These are phyloP conservation scores for Lasiurus cinereus DNA, from an alignment of 2,113 vertebrate genomes.

Conservation along the genomic window DNA sequence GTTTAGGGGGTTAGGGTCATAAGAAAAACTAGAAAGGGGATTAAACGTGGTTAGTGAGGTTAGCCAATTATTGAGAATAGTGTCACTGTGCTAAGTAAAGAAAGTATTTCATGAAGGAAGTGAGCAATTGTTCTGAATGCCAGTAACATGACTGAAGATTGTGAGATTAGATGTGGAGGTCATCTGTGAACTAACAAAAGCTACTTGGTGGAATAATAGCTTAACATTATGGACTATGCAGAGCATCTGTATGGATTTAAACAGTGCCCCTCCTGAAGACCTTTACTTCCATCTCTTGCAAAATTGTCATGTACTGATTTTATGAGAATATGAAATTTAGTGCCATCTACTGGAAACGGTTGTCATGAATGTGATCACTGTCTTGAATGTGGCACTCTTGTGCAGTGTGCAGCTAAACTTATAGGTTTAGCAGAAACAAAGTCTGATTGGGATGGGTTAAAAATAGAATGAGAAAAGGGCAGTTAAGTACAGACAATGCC, in stretches of 20 bases:
- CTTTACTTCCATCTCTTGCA: neutral
- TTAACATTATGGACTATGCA: neutral
- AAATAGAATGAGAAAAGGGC: neutral
- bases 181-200: slow-evolving; percentile 19
- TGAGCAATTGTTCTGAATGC: neutral
- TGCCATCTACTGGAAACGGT: slow-evolving; percentile 15
- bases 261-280: neutral
- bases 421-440: neutral
- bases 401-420: neutral
- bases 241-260: neutral
- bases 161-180: neutral
- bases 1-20: neutral
- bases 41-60: neutral
- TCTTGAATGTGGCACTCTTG: neutral
- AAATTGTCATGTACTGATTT: neutral
- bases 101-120: neutral
- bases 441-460: neutral
- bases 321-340: slow-evolving; percentile 26
- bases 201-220: neutral
- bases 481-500: neutral
- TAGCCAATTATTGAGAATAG: neutral
- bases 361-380: neutral
- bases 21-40: neutral
- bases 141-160: neutral
- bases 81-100: neutral